A percentile compares a stretch with the other conserved stretches of the same genome.
Evolutionary conservation across 92 coral and sea anemone species (phyloP).

Genomic region (Pocillopora meandrina): DNA sequence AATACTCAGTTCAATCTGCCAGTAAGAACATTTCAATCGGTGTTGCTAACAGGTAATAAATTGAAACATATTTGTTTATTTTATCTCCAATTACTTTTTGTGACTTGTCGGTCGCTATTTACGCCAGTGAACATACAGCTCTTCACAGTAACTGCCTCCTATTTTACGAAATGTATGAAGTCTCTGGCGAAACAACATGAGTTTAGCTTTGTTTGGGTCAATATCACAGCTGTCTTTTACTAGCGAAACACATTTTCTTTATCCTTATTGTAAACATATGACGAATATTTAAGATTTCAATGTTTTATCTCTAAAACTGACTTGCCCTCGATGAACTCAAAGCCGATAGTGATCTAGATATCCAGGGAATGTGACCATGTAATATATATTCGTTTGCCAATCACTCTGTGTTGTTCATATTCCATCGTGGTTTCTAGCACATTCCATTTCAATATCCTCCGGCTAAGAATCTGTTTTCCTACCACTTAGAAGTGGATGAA

Average conservation of each 20-base stretch:
- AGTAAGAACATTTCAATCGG: neutral
- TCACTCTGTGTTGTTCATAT: neutral
- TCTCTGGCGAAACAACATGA: neutral
- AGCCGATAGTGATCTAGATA: conserved; percentile 47
- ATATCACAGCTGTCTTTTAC: neutral
- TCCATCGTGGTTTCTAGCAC: conserved; percentile 18
- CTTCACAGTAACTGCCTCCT: neutral
- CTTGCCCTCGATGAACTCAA: conserved; percentile 46
- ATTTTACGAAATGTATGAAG: neutral
- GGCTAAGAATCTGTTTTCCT: neutral
- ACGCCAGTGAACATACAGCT: conserved; percentile 15
- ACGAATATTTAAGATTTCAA: conserved; percentile 23
- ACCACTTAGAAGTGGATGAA: neutral
- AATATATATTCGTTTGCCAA: conserved; percentile 29
- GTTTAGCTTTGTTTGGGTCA: neutral
- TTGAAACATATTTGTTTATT: conserved; percentile 46
- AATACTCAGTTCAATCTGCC: neutral
- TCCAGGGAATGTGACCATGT: conserved; percentile 55
- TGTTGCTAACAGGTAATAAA: conserved; percentile 24
- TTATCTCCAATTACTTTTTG: conserved; percentile 37
- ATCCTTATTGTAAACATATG: conserved; percentile 37
- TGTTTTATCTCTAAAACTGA: conserved; percentile 27
- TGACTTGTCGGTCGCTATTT: neutral
- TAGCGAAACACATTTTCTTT: neutral
- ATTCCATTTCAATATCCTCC: neutral